Conservation (phyloP, 2,888 invertebrate genomes). For the Morpho achilles region DNA sequence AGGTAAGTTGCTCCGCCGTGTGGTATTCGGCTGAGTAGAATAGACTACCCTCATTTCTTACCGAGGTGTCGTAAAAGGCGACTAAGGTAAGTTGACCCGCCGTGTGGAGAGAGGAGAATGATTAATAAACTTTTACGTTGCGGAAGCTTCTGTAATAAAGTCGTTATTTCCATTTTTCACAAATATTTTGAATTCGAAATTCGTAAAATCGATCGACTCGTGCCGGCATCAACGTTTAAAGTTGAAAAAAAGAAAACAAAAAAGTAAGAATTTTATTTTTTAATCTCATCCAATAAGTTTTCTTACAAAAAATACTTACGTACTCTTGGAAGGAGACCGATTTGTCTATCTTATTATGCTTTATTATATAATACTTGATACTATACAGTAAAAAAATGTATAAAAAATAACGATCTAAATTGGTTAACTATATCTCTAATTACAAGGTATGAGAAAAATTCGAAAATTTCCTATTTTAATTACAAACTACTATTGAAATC, state of each 20-base stretch:
- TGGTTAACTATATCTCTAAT: constrained; percentile 39
- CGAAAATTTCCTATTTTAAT: constrained; percentile 15
- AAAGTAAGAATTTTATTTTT: constrained; percentile 51
- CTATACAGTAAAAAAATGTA: constrained; percentile 43
- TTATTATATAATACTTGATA: constrained; percentile 56
- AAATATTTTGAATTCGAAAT: too few relatives aligned
- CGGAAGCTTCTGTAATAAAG: too few relatives aligned
- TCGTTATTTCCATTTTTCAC: too few relatives aligned
- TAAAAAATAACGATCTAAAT: constrained; percentile 50
- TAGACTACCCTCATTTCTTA: too few relatives aligned
- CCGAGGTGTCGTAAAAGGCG: too few relatives aligned
- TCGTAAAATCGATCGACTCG: too few relatives aligned
- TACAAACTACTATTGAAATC: constrained; percentile 6
- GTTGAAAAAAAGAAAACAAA: constrained; percentile 31
- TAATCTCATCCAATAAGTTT: constrained; percentile 63
- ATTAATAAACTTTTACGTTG: too few relatives aligned
- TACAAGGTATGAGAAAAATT: constrained; percentile 22
- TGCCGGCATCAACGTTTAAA: neutral
- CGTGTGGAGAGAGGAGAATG: too few relatives aligned
- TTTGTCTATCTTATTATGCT: constrained; percentile 34
- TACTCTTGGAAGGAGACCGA: constrained; percentile 32
- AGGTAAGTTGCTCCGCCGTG: too few relatives aligned
- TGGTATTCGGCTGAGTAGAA: too few relatives aligned
- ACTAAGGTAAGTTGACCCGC: too few relatives aligned
- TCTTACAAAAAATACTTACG: constrained; percentile 60